Evolutionary conservation across 2,113 vertebrate genomes (phyloP).

Genomic region (Anoplopoma fimbria): DNA sequence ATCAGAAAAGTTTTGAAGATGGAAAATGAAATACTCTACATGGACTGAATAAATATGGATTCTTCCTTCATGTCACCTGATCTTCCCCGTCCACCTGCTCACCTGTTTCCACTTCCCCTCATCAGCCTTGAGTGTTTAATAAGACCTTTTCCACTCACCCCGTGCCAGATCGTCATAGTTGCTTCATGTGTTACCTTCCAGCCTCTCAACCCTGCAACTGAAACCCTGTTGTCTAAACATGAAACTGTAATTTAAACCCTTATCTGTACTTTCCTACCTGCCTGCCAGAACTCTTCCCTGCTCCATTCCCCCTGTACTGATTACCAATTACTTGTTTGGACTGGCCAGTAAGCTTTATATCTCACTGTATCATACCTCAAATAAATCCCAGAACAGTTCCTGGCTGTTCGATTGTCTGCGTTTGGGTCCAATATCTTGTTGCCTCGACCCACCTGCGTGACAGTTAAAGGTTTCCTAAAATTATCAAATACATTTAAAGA

Average conservation of each 20-base stretch:
- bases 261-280: background rate
- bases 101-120: background rate
- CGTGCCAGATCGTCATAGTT: background rate
- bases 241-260: background rate
- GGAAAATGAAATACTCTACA: background rate
- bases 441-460: background rate
- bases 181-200: background rate
- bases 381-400: background rate
- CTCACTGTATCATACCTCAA: background rate
- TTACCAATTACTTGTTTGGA: background rate
- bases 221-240: background rate
- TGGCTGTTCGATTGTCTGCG: background rate
- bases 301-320: background rate
- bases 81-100: background rate
- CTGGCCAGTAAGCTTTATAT: background rate
- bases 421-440: background rate
- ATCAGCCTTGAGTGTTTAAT: no score
- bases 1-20: background rate
- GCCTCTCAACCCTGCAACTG: background rate
- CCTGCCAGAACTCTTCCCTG: background rate
- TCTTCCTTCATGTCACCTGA: background rate
- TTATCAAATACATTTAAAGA: background rate
- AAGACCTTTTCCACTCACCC: background rate
- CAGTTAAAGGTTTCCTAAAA: background rate
- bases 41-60: background rate